A percentile compares a stretch with the other conserved stretches of the same genome.
Evolutionary conservation across 2,888 invertebrate species (phyloP).

Genomic region (Stenotaenia linearis): DNA sequence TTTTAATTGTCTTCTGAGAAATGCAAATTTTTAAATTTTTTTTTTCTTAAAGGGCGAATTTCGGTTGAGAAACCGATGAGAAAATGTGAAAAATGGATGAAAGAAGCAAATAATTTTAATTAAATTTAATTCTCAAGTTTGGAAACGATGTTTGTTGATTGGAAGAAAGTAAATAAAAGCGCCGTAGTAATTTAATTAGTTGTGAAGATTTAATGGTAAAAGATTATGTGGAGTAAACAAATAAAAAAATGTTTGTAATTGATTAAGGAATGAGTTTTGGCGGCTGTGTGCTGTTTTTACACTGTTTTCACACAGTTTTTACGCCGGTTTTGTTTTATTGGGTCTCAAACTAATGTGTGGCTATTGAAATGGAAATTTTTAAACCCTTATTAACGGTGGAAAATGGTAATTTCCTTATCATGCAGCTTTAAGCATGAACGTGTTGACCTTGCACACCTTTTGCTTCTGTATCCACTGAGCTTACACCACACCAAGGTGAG

Average conservation of each 20-base stretch:
- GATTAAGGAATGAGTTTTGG: too few relatives aligned
- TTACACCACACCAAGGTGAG: constrained; percentile 28
- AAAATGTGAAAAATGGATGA: too few relatives aligned
- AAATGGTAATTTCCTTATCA: constrained; percentile 4
- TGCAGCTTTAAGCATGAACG: constrained; percentile 4
- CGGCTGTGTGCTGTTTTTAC: background rate
- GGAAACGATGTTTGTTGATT: too few relatives aligned
- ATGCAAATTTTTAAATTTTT: background rate
- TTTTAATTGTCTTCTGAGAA: background rate
- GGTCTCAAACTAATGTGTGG: background rate
- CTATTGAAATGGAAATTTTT: background rate
- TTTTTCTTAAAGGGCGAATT: background rate
- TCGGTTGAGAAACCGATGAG: too few relatives aligned
- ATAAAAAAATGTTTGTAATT: too few relatives aligned
- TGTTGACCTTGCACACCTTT: constrained; percentile 24
- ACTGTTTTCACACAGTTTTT: background rate
- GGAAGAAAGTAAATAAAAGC: too few relatives aligned
- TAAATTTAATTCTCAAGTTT: too few relatives aligned
- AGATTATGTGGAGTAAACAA: too few relatives aligned
- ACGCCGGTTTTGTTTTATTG: background rate
- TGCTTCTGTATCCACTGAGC: constrained; percentile 27
- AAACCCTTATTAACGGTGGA: background rate
- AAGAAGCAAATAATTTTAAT: too few relatives aligned
- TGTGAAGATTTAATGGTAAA: too few relatives aligned
- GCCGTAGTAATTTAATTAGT: too few relatives aligned